These are phyloP conservation scores for Cheilosia variabilis DNA, from an alignment of 2,888 invertebrate species.

Conservation along the genomic window DNA sequence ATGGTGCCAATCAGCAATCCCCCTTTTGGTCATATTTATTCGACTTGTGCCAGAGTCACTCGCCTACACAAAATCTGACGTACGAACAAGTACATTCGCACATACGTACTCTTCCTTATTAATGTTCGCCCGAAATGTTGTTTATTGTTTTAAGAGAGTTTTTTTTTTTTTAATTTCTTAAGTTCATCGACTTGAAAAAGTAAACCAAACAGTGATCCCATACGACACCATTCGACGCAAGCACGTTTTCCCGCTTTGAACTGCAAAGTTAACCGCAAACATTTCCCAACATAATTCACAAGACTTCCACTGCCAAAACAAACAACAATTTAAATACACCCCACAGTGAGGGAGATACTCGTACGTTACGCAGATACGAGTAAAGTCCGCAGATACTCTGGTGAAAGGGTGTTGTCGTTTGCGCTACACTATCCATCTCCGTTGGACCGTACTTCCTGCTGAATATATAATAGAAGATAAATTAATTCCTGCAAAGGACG, in stretches of 20 bases:
- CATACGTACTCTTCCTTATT: neutral
- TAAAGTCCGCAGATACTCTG: conserved; percentile 5
- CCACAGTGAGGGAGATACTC: neutral
- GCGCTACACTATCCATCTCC: conserved; percentile 18
- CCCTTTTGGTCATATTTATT: too few species aligned
- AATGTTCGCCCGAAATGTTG: neutral
- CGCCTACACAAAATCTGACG: too few species aligned
- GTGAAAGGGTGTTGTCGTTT: conserved; percentile 19
- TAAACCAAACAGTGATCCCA: conserved; percentile 55
- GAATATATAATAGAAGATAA: conserved; percentile 63
- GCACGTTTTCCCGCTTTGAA: conserved; percentile 31
- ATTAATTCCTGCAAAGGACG: conserved; percentile 57
- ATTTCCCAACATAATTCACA: conserved; percentile 60
- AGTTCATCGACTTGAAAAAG: conserved; percentile 55
- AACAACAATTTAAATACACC: conserved; percentile 36
- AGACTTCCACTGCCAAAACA: conserved; percentile 55
- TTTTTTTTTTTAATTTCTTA: neutral
- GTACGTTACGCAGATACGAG: neutral
- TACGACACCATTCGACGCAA: conserved; percentile 43
- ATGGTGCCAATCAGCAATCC: too few species aligned
- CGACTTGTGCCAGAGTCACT: too few species aligned
- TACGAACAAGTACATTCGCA: too few species aligned
- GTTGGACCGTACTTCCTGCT: conserved; percentile 52
- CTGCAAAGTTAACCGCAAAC: conserved; percentile 37
- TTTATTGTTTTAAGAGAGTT: conserved; percentile 34